Evolutionary conservation across 2,113 vertebrate genomes (phyloP), one percentile per base, ranked within the genome.

Genomic region (Lepisosteus oculatus): DNA sequence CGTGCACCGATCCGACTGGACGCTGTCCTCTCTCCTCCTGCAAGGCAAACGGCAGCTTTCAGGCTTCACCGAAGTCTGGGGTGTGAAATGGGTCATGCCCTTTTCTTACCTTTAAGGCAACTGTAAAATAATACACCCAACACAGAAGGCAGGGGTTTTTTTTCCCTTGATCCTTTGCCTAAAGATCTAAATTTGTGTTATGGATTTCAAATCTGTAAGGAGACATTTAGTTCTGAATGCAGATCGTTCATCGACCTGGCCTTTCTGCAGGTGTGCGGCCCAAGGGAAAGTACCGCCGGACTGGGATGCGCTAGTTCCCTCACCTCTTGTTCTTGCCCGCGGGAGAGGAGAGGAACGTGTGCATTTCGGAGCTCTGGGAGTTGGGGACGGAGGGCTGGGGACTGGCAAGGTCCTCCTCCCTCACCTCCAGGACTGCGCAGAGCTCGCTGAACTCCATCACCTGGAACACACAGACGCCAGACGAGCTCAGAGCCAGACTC

Each of bases 311-410:
- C 62, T 42, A 29, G 0, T 54, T 68, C 47, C 69, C 79, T 82
- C 55, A 95, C 97, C 95, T 94, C 79, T 99, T 99, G 84, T 88
- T 95, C 67, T 91, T 92, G 71, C 92, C 93, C 2, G 94, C 91
- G 3, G 97, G 97, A 64, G 97, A 98, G 61, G 92, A 94, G 55
- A 99, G 92, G 78, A 99, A 99, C 69, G 93, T 78, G 56, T 94
- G 93, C 59, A 95, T 85, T 67, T 97, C 95, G 3, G 87, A 84
- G 29, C 84, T 72, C 4, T 85, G 91, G 0, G 80, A 59, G 78
- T 85, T 83, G 79, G 89, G 55, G 80, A 81, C 79, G 7, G 90
- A 85, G 43, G 89, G 87, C 43, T 2, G 89, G 82, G 67, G 85
- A 78, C 6, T 11, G 6, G 8, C 11, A 78, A 86, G 89, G 68